Percentiles rank a stretch among this genome's conserved stretches.
These are phyloP conservation scores for Nerophis ophidion DNA, from an alignment of 2,113 vertebrate species.

Conservation along the genomic window DNA sequence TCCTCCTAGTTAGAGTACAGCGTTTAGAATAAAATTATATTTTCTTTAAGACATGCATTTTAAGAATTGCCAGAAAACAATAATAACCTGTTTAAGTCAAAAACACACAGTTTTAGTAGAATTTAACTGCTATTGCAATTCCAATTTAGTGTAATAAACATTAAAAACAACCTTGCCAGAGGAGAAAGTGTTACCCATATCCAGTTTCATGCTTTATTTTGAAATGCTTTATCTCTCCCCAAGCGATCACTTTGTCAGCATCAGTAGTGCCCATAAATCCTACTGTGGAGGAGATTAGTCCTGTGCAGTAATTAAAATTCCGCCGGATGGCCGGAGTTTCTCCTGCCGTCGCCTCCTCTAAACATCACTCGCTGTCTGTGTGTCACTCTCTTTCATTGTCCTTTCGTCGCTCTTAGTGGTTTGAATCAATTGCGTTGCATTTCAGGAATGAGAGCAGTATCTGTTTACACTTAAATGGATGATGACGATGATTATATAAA, in stretches of 20 bases:
- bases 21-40: neutral
- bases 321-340: constrained; percentile 55
- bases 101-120: neutral
- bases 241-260: constrained; percentile 63
- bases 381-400: constrained; percentile 28
- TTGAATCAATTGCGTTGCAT: constrained; percentile 48
- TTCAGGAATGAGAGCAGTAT: constrained; percentile 26
- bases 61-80: neutral
- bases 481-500: constrained; percentile 13
- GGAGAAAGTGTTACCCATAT: constrained; percentile 46
- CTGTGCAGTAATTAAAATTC: constrained; percentile 69
- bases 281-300: constrained; percentile 64
- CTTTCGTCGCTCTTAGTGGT: constrained; percentile 46
- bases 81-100: neutral
- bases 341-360: constrained; percentile 43
- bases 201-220: constrained; percentile 49
- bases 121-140: constrained; percentile 27
- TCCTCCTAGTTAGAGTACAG: neutral
- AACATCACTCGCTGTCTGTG: constrained; percentile 47
- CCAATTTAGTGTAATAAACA: constrained; percentile 41
- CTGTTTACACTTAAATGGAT: constrained; percentile 17
- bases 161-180: constrained; percentile 38
- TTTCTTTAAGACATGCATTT: neutral
- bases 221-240: constrained; percentile 58
- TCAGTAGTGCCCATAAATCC: constrained; percentile 64